These are phyloP conservation scores for Sebastes minor DNA, from an alignment of 2,797 vertebrate genomes.

Conservation along the genomic window DNA sequence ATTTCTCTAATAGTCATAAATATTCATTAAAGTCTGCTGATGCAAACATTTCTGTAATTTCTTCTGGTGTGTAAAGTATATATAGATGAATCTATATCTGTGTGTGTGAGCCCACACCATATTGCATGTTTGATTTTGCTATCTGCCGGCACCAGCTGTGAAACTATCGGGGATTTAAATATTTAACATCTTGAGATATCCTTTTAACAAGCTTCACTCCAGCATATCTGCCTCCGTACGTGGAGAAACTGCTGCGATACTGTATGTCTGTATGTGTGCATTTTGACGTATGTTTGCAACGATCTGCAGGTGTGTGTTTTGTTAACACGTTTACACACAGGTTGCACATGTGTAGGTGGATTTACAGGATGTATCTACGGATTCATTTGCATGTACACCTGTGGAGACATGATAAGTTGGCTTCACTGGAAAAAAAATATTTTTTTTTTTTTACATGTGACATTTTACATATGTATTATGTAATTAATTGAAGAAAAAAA, in stretches of 20 bases:
- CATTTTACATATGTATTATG: no score
- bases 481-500: no score
- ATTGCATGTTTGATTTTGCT: slow-evolving; percentile 52
- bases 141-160: slow-evolving; percentile 65
- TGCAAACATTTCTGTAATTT: slow-evolving; percentile 52
- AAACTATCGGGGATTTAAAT: slow-evolving; percentile 70
- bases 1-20: slow-evolving; percentile 41
- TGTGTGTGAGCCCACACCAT: slow-evolving; percentile 5
- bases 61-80: background rate
- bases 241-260: background rate
- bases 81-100: slow-evolving; percentile 19
- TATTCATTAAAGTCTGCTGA: slow-evolving; percentile 60
- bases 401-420: background rate
- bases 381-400: background rate
- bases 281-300: background rate
- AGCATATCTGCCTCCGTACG: background rate
- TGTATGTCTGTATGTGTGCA: background rate
- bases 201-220: slow-evolving; percentile 39
- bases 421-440: background rate
- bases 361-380: background rate
- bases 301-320: background rate
- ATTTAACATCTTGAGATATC: slow-evolving; percentile 63
- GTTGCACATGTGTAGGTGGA: background rate
- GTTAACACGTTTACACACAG: no score
- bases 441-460: no score